A percentile compares a stretch with the other conserved stretches of the same genome.
These are phyloP conservation scores for Conomelus anceps DNA, from an alignment of 2,888 invertebrate species.

Conservation along the genomic window DNA sequence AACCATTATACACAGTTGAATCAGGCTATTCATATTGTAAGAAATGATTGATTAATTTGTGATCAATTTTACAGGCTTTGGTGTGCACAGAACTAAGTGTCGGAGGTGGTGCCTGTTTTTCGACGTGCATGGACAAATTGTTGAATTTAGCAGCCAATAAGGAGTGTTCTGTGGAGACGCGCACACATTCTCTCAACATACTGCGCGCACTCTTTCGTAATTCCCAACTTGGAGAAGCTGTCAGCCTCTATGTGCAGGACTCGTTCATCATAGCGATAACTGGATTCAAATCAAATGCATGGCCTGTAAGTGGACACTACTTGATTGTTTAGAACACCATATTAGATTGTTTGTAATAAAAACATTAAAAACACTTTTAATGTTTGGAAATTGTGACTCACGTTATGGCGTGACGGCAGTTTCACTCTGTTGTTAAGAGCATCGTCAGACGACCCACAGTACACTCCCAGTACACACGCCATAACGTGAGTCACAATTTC, in stretches of 20 bases:
- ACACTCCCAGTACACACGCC: not conserved
- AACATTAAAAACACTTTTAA: too few species aligned
- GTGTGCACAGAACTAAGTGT: conserved; percentile 56
- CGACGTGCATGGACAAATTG: conserved; percentile 41
- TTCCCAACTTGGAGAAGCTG: conserved; percentile 64
- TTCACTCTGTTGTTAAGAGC: too few species aligned
- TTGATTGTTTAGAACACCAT: too few species aligned
- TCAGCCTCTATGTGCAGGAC: conserved; percentile 57
- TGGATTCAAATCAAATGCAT: conserved; percentile 65
- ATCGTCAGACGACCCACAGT: too few species aligned
- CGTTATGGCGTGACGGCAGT: too few species aligned
- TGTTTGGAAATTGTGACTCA: too few species aligned
- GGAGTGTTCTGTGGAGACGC: not conserved
- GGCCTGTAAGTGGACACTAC: conserved; percentile 61
- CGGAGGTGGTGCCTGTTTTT: conserved; percentile 51
- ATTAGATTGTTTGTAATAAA: too few species aligned
- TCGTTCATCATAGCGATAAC: conserved; percentile 59
- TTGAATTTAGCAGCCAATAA: conserved; percentile 23
- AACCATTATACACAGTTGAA: too few species aligned
- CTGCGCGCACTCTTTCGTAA: conserved; percentile 73
- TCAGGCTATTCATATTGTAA: too few species aligned
- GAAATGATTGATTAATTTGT: not conserved
- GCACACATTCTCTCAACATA: conserved; percentile 76
- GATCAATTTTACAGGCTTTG: conserved; percentile 52
- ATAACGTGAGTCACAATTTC: too few species aligned